Base-by-base conservation (phyloP, 2,888 invertebrate genomes). In the Apamea epomidion region DNA sequence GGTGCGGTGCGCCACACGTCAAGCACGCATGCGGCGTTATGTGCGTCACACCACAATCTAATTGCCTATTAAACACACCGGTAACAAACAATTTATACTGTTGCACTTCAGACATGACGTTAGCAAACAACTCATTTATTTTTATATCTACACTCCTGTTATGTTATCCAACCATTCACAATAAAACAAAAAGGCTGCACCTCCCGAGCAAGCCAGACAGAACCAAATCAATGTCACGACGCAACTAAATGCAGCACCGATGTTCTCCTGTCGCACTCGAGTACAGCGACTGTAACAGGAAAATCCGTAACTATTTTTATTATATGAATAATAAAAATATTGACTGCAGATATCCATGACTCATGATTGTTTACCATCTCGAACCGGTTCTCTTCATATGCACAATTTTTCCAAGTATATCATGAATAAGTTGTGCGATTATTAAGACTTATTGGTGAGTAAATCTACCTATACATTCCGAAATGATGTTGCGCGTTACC, bases 381-480 rank as follows among this genome's bases (percentile, higher is more conserved):
- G 88, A 90, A 93, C 93, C 92, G 92, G 94, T 95, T 95, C 93
- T 92, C 86, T 91, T 91, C 87, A 93, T 92, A 92, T 94, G 93
- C 93, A 93, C 90, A 92, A 89, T 92, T 92, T 94, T 95, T 94
- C 94, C 92, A 88, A 93, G 94, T 94, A 95, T 91, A 92, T 92
- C 86, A 93, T 94, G 93, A 93, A 93, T 93, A 92, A 92, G 90
- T 92, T 92, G 83, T 88, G 86, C 87, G 90, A 91, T 92, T 92
- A 92, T 91, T 91, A 90, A 91, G 85, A 86, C 85, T 85, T 88
- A 89, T 89, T 88, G 88, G 91, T 92, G 92, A 93, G 92, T 93
- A 92, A 92, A 93, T 91, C 89, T 90, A 88, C 91, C 87, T 90
- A 87, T 86, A 88, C 87, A 90, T 90, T 88, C 86, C 88, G 74